Evolutionary conservation across 1,140 invertebrate species (phyloP), one percentile per base, ranked within the genome.

Genomic region (Bombus terrestris): DNA sequence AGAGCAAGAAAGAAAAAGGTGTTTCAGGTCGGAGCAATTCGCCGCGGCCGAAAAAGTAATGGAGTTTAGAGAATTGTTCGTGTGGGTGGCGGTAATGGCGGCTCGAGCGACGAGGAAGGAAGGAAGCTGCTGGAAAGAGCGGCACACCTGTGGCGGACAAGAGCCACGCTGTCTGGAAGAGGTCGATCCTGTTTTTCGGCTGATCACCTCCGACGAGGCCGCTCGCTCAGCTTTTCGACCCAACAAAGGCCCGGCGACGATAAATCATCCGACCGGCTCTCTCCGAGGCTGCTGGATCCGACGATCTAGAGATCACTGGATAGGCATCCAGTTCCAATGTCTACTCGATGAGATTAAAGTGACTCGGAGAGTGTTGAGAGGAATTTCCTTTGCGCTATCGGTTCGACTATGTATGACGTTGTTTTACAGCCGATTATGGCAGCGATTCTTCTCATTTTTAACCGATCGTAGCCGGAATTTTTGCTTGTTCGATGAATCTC

Each of bases 1-100:
- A 28, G 76, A 32, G 35, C 3, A 18, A 73, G n/a, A 35, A 12
- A 18, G 9, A 68, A 32, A 41, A 71, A 28, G 39, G 25, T 62
- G 25, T 39, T n/a, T 10, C 47, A 37, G 74, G n/a, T 15, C n/a
- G 35, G 68, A 25, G 68, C 71, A 73, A 81, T 81, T 81, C 79
- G 79, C 37, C 69, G 53, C 68, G 81, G 81, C 41, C 64, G 83
- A 85, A 85, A 85, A 85, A 85, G 83, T 85, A 85, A 85, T 85
- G 83, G 83, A 85, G 83, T 85, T 85, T 85, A 85, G 83, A 85
- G 83, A 64, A 85, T 85, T 80, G 68, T 39, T 64, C 57, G 83
- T 80, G 77, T 80, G 83, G 76, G 83, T 85, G 83, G 83, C 76
- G 68, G 83, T 73, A 80, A 85, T 85, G 83, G 83, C 68, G 77